Conservation (phyloP, 2,888 invertebrate species). For the Alentia gelatinosa region DNA sequence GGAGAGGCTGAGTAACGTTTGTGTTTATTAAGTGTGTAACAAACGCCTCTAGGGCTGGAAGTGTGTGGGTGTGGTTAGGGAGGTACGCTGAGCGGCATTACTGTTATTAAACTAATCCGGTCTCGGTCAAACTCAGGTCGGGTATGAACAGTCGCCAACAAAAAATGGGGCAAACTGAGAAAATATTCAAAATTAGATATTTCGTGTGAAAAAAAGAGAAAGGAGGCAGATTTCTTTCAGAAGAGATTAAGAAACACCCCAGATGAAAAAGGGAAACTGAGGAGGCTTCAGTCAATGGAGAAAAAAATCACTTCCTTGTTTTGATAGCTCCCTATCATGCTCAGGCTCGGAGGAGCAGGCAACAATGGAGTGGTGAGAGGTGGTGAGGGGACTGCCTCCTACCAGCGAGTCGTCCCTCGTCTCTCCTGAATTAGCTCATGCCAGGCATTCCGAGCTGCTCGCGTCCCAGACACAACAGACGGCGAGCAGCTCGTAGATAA, state of each 20-base stretch:
- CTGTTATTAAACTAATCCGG: background rate
- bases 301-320: too few relatives aligned
- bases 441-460: conserved; percentile 9
- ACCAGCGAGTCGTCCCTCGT: background rate
- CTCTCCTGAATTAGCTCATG: conserved; percentile 7
- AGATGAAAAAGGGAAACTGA: too few relatives aligned
- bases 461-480: background rate
- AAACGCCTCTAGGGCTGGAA: background rate
- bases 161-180: too few relatives aligned
- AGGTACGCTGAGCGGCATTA: background rate
- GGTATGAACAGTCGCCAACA: too few relatives aligned
- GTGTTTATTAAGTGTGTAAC: background rate
- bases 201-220: too few relatives aligned
- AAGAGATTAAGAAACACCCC: too few relatives aligned
- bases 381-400: background rate
- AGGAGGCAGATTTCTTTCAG: too few relatives aligned
- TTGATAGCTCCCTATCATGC: too few relatives aligned
- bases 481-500: conserved; percentile 20
- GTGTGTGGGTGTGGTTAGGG: background rate
- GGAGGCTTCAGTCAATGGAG: too few relatives aligned
- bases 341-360: too few relatives aligned
- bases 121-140: background rate
- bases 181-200: too few relatives aligned
- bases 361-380: background rate
- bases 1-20: background rate